These are phyloP conservation scores for Ophioninae sp. DNA, from an alignment of 2,888 invertebrate species.

Conservation along the genomic window DNA sequence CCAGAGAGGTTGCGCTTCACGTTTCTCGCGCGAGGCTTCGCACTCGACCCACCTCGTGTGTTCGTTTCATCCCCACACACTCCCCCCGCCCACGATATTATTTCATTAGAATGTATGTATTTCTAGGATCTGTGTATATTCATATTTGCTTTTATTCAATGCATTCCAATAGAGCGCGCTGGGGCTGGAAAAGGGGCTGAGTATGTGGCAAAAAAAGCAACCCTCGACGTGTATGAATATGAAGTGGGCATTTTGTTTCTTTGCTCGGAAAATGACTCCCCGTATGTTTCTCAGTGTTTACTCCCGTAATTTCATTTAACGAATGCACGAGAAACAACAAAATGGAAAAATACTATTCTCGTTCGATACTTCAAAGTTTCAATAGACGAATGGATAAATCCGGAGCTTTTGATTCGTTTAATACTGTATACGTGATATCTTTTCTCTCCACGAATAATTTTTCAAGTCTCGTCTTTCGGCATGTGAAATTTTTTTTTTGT, in stretches of 20 bases:
- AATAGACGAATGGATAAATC: neutral
- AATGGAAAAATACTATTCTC: neutral
- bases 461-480: too few species aligned
- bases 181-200: neutral
- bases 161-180: constrained; percentile 41
- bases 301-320: neutral
- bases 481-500: neutral
- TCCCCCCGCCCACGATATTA: constrained; percentile 52
- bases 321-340: neutral
- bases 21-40: constrained; percentile 38
- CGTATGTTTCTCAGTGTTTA: neutral
- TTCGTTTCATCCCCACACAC: constrained; percentile 53
- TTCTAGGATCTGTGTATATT: constrained; percentile 47
- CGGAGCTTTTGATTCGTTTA: neutral
- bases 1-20: constrained; percentile 40
- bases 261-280: constrained; percentile 28
- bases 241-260: constrained; percentile 33
- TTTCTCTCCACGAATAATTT: too few species aligned
- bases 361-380: neutral
- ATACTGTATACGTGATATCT: neutral
- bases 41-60: constrained; percentile 22
- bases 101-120: constrained; percentile 60
- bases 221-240: constrained; percentile 23
- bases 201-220: neutral
- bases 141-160: constrained; percentile 56